A percentile compares a stretch with the other conserved stretches of the same genome.
phyloP scores from a whole-genome alignment of 2,888 invertebrate genomes.

The Dolomedes plantarius region DNA sequence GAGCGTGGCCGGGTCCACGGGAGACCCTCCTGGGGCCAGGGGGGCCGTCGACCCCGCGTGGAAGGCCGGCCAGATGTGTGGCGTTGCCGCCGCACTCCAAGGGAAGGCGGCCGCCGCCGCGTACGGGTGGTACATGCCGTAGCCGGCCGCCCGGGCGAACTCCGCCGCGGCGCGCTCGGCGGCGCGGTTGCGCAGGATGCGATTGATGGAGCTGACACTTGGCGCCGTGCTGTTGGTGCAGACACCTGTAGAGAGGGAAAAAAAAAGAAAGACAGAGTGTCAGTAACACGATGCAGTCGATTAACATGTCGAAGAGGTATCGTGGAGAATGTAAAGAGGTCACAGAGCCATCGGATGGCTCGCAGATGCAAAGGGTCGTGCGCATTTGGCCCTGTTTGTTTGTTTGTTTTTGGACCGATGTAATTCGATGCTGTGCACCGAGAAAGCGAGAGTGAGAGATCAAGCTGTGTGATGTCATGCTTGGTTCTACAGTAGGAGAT shows the following conservation, averaged over 20 bases:
- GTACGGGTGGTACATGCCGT: constrained; percentile 74
- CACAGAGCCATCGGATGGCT: too few relatives aligned
- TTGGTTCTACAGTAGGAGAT: too few relatives aligned
- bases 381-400: too few relatives aligned
- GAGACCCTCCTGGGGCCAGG: constrained; percentile 38
- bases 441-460: too few relatives aligned
- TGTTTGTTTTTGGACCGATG: too few relatives aligned
- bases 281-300: too few relatives aligned
- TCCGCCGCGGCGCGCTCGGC: constrained; percentile 77
- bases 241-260: constrained; percentile 83
- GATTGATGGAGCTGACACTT: constrained; percentile 76
- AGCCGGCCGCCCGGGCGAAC: constrained; percentile 75
- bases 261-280: too few relatives aligned
- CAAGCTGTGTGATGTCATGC: too few relatives aligned
- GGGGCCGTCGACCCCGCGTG: constrained; percentile 28
- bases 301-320: too few relatives aligned
- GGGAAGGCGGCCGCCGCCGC: constrained; percentile 82
- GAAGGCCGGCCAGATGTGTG: constrained; percentile 60
- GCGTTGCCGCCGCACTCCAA: constrained; percentile 64
- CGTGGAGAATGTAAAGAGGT: too few relatives aligned
- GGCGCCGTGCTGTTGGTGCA: constrained; percentile 97
- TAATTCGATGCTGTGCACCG: too few relatives aligned
- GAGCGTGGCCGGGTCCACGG: constrained; percentile 50
- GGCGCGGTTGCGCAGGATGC: constrained; percentile 77
- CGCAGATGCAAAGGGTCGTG: too few relatives aligned